Percentiles rank a stretch among this genome's conserved stretches.
Conservation (phyloP, 2,888 invertebrate species). For the Sialis lutaria region DNA sequence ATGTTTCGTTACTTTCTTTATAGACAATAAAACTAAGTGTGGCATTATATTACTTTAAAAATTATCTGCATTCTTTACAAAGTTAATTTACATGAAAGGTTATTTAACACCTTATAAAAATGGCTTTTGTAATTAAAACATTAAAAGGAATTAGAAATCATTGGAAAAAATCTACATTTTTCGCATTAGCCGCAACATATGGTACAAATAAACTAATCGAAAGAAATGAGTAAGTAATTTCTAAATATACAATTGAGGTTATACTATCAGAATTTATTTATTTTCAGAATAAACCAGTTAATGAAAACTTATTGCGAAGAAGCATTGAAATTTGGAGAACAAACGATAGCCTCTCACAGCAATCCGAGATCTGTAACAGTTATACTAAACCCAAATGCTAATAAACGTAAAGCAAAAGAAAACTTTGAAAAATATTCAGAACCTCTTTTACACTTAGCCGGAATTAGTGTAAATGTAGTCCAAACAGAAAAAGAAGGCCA, state of each 20-base stretch:
- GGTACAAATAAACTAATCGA: slow-evolving; percentile 51
- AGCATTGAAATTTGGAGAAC: slow-evolving; percentile 54
- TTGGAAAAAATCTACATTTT: slow-evolving; percentile 79
- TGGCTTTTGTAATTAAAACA: slow-evolving; percentile 41
- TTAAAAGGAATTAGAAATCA: slow-evolving; percentile 55
- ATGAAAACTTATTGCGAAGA: slow-evolving; percentile 68
- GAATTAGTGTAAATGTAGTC: slow-evolving; percentile 54
- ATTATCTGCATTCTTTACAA: no score
- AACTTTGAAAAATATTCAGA: slow-evolving; percentile 84
- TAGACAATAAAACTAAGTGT: no score
- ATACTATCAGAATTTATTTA: slow-evolving; percentile 6
- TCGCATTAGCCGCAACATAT: slow-evolving; percentile 45
- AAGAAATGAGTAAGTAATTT: slow-evolving; percentile 49
- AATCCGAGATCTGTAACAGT: slow-evolving; percentile 65
- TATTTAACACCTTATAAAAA: slow-evolving; percentile 6
- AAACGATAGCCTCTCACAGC: slow-evolving; percentile 33
- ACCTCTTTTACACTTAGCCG: slow-evolving; percentile 82
- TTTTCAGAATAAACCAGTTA: slow-evolving; percentile 49
- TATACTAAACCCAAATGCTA: slow-evolving; percentile 80
- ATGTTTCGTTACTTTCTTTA: no score
- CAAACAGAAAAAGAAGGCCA: slow-evolving; percentile 80
- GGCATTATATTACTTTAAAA: no score
- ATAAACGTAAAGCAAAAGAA: slow-evolving; percentile 48
- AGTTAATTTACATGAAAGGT: no score
- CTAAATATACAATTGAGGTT: slow-evolving; percentile 3